These are phyloP conservation scores for Aegithalos caudatus DNA, from an alignment of 2,113 vertebrate species.

Conservation along the genomic window DNA sequence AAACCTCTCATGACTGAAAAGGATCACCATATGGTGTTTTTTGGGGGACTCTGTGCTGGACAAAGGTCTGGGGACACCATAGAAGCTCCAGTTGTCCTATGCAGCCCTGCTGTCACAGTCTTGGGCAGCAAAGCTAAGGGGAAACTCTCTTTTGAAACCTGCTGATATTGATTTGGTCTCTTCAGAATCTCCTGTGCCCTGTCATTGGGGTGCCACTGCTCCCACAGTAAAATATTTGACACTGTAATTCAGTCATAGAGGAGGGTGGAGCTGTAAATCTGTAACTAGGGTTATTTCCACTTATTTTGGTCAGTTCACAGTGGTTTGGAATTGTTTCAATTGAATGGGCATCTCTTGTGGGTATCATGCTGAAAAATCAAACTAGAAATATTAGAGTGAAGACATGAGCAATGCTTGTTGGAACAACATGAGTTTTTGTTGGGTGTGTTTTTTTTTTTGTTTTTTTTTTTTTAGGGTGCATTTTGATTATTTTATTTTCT, in stretches of 20 bases:
- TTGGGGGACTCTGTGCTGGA: neutral
- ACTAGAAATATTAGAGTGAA: neutral
- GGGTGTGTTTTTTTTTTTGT: neutral
- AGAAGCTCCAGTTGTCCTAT: neutral
- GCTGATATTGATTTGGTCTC: neutral
- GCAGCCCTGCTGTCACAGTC: neutral
- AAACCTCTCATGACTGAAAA: neutral
- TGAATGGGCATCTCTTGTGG: neutral
- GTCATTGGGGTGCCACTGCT: neutral
- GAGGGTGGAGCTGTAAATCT: neutral
- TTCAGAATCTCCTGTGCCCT: neutral
- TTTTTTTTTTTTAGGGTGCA: accelerated
- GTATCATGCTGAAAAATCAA: neutral
- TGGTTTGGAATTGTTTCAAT: neutral
- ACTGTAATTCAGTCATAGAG: neutral
- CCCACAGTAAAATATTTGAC: neutral
- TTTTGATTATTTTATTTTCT: neutral
- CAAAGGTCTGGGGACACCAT: neutral
- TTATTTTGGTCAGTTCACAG: neutral
- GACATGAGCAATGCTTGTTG: neutral
- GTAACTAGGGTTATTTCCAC: neutral
- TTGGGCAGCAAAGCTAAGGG: neutral
- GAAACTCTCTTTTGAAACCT: neutral
- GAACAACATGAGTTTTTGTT: neutral
- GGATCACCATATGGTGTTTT: neutral